These are phyloP conservation scores for Lampris incognitus DNA, from an alignment of 2,113 vertebrate species.

Conservation along the genomic window DNA sequence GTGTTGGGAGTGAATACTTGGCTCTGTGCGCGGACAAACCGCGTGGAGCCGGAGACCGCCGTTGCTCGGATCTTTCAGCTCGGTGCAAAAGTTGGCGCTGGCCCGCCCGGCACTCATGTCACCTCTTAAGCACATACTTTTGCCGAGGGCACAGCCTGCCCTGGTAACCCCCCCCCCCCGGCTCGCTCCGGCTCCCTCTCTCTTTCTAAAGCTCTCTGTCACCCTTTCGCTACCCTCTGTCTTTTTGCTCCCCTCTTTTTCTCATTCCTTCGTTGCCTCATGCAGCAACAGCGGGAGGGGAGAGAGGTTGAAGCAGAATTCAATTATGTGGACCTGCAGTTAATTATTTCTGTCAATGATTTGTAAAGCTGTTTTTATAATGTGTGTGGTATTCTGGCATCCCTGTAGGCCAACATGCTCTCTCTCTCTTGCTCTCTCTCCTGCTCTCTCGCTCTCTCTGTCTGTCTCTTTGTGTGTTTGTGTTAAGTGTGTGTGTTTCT, in stretches of 20 bases:
- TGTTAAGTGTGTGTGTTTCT: constrained; percentile 46
- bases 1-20: constrained; percentile 25
- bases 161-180: constrained; percentile 61
- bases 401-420: constrained; percentile 52
- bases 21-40: constrained; percentile 34
- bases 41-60: constrained; percentile 28
- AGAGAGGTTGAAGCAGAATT: constrained; percentile 64
- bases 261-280: constrained; percentile 54
- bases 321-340: constrained; percentile 77
- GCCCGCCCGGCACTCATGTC: constrained; percentile 62
- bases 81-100: constrained; percentile 60
- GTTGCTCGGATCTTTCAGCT: constrained; percentile 48
- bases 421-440: constrained; percentile 3
- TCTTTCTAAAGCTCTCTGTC: neutral
- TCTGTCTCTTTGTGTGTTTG: constrained; percentile 26
- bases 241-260: constrained; percentile 37
- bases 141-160: constrained; percentile 58
- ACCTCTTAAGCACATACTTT: constrained; percentile 72
- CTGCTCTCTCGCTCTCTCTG: neutral
- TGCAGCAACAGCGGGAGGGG: constrained; percentile 45
- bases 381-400: constrained; percentile 75
- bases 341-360: constrained; percentile 78
- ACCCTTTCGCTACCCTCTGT: neutral
- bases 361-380: constrained; percentile 78
- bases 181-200: constrained; percentile 5